Percentiles rank a stretch among this genome's conserved stretches.
These are phyloP conservation scores for Ernsta delagoae DNA, from an alignment of 2,888 invertebrate species.

Conservation along the genomic window DNA sequence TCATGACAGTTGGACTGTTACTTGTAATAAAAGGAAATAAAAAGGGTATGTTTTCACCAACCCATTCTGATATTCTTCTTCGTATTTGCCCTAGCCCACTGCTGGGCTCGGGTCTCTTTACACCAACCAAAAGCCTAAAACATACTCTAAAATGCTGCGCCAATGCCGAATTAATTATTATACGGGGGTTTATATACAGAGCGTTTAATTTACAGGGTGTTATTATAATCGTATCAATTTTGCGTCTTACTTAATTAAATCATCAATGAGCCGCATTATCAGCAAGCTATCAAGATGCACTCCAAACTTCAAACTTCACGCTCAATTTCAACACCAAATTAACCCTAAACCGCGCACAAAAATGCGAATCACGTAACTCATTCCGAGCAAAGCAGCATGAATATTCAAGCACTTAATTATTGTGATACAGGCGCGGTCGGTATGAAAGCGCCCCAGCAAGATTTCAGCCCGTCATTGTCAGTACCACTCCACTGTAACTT, in stretches of 20 bases:
- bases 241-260: no score
- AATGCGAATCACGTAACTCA: slow-evolving; percentile 17
- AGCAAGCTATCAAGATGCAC: background rate
- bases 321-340: slow-evolving; percentile 8
- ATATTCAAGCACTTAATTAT: slow-evolving; percentile 40
- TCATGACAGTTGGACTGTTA: background rate
- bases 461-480: slow-evolving; percentile 46
- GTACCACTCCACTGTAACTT: slow-evolving; percentile 44
- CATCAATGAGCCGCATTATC: background rate
- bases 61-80: no score
- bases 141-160: no score
- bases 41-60: no score
- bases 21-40: no score
- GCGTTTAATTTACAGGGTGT: no score
- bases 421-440: slow-evolving; percentile 33
- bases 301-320: background rate
- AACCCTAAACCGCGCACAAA: slow-evolving; percentile 8
- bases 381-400: slow-evolving; percentile 22
- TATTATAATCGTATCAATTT: no score
- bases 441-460: slow-evolving; percentile 40
- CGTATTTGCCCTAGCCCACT: no score
- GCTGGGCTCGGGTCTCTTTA: no score
- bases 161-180: no score
- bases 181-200: no score
- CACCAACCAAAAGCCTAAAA: no score